These are phyloP conservation scores for Labia minor DNA, from an alignment of 2,888 invertebrate genomes.

Conservation along the genomic window DNA sequence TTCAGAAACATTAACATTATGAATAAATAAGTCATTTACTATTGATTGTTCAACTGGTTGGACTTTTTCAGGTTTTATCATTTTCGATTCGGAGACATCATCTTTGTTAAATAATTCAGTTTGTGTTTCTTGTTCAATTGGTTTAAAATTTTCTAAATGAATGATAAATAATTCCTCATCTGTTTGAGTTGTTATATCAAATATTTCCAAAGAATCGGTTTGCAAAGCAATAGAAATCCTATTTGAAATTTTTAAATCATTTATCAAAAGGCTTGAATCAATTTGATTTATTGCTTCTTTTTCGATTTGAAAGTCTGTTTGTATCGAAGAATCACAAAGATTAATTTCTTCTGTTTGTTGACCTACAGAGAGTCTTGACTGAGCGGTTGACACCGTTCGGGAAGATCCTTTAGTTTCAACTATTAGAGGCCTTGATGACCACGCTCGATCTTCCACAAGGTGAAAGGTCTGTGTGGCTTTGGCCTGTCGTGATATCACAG, in stretches of 20 bases:
- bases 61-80: background rate
- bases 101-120: background rate
- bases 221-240: background rate
- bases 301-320: background rate
- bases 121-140: background rate
- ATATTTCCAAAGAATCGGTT: background rate
- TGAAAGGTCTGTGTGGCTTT: constrained; percentile 1
- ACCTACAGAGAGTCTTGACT: background rate
- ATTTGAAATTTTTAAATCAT: too few species aligned
- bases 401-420: background rate
- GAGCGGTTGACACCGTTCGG: background rate
- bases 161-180: background rate
- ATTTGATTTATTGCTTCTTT: background rate
- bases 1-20: constrained; percentile 23
- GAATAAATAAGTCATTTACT: constrained; percentile 15
- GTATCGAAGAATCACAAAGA: background rate
- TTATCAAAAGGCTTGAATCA: background rate
- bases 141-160: background rate
- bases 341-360: background rate
- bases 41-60: background rate
- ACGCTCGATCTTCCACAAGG: background rate
- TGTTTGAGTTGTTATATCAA: background rate
- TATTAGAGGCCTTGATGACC: background rate
- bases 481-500: background rate
- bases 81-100: background rate